Conservation (phyloP, 2,113 vertebrate genomes). For the Podarcis raffonei region DNA sequence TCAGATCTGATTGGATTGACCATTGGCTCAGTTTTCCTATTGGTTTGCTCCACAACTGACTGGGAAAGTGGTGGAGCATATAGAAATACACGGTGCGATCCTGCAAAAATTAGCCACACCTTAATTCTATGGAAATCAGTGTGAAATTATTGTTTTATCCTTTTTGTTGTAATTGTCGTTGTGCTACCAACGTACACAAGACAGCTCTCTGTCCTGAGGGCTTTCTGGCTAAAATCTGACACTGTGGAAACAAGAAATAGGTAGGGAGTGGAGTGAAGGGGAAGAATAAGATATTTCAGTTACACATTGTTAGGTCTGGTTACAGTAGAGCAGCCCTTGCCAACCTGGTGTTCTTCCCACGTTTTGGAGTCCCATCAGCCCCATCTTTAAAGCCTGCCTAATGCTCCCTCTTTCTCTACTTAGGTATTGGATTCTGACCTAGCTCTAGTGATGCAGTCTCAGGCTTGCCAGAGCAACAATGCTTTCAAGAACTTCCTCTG, state of each 20-base stretch:
- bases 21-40: background rate
- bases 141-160: background rate
- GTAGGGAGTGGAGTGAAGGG: too few relatives aligned
- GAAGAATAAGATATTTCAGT: too few relatives aligned
- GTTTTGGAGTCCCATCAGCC: too few relatives aligned
- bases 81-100: background rate
- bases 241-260: too few relatives aligned
- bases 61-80: background rate
- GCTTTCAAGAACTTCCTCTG: background rate
- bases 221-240: too few relatives aligned
- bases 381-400: too few relatives aligned
- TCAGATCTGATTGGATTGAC: background rate
- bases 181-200: background rate
- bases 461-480: background rate
- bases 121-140: background rate
- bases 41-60: background rate
- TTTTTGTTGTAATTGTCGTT: background rate
- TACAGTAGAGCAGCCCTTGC: too few relatives aligned
- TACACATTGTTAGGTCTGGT: too few relatives aligned
- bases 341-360: too few relatives aligned
- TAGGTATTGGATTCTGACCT: background rate
- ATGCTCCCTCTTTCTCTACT: too few relatives aligned
- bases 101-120: background rate
- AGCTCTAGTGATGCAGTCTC: background rate
- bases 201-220: too few relatives aligned